phyloP scores from a whole-genome alignment of 2,113 vertebrate genomes.

The Gymnogyps californianus region DNA sequence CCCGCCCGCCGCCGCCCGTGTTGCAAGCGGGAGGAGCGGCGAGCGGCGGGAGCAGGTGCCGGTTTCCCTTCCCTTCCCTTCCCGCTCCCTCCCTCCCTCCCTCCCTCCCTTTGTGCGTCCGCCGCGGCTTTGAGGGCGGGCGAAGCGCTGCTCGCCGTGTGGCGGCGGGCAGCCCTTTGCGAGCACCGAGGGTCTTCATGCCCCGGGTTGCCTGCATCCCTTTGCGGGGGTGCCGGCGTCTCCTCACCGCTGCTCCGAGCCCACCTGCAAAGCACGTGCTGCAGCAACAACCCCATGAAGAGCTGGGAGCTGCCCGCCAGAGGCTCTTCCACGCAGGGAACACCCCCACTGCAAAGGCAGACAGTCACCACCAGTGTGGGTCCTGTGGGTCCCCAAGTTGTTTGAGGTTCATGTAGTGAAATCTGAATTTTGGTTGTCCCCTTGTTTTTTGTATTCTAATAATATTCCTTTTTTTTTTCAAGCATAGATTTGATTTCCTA shows the following conservation, averaged over 20 bases:
- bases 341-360: fast-evolving
- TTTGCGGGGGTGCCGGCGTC: neutral
- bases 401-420: fast-evolving
- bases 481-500: neutral
- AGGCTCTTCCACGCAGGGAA: too few species aligned
- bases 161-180: neutral
- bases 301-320: too few species aligned
- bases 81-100: too few species aligned
- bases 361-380: fast-evolving
- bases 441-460: neutral
- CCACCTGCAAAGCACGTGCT: neutral
- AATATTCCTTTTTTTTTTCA: too few species aligned
- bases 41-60: neutral
- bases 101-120: neutral
- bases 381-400: fast-evolving
- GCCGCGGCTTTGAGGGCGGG: neutral
- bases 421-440: neutral
- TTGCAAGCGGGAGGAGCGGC: neutral
- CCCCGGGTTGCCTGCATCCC: neutral
- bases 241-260: fast-evolving
- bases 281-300: fast-evolving
- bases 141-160: too few species aligned
- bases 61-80: fast-evolving
- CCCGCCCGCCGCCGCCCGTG: neutral
- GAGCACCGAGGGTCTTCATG: fast-evolving